A percentile compares a stretch with the other conserved stretches of the same genome.
phyloP scores from a whole-genome alignment of 2,797 vertebrate genomes.

The Enteromius afrohamiltoni region DNA sequence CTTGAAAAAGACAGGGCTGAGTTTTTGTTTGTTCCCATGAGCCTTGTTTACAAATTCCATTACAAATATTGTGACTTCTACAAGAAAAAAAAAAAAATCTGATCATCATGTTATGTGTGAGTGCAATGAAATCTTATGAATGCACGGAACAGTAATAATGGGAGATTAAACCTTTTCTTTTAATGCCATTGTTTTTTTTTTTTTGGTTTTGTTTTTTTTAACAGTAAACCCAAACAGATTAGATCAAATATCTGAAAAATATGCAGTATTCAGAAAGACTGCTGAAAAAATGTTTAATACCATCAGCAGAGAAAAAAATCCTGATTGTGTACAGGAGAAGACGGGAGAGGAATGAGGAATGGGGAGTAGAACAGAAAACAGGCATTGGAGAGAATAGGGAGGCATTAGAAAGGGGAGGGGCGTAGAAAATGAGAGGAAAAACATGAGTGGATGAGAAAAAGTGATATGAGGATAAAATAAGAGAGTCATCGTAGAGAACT shows the following conservation, averaged over 20 bases:
- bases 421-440: background rate
- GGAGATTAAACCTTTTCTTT: background rate
- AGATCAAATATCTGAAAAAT: background rate
- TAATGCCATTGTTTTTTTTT: background rate
- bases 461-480: background rate
- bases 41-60: conserved; percentile 25
- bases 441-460: background rate
- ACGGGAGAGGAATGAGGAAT: background rate
- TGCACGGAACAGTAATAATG: background rate
- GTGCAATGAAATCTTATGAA: background rate
- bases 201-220: fast-evolving
- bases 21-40: conserved; percentile 20
- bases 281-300: background rate
- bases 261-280: background rate
- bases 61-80: conserved; percentile 30
- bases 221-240: background rate
- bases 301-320: background rate
- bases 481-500: background rate
- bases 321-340: background rate
- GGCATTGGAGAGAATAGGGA: background rate
- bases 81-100: background rate
- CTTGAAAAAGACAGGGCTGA: conserved; percentile 31
- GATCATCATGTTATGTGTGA: background rate
- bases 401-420: too few relatives aligned
- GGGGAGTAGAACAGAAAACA: background rate